phyloP scores from a whole-genome alignment of 1,140 invertebrate genomes.

The Drosophila ogumai region DNA sequence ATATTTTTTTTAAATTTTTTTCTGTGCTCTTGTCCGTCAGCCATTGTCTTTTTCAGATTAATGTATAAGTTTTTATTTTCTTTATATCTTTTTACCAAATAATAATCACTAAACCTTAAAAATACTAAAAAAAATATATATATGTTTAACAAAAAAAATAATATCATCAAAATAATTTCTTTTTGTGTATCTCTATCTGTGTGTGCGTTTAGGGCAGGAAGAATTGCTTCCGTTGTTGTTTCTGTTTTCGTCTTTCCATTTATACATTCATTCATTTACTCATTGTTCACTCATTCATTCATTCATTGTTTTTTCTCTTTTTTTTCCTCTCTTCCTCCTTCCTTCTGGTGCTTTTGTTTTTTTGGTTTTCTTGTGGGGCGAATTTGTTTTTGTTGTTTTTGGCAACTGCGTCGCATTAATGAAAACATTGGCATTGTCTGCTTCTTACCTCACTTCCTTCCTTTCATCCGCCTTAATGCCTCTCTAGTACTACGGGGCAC shows the following conservation, averaged over 20 bases:
- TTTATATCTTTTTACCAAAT: background rate
- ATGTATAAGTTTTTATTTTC: too few relatives aligned
- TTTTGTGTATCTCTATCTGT: conserved; percentile 1
- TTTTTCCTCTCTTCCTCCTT: conserved; percentile 29
- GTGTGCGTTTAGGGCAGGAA: conserved; percentile 59
- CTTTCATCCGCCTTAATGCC: conserved; percentile 56
- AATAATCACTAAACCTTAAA: background rate
- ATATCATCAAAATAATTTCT: background rate
- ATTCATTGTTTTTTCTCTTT: conserved; percentile 53
- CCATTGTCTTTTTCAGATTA: background rate
- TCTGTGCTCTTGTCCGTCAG: background rate
- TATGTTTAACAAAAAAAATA: background rate
- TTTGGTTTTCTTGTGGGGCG: conserved; percentile 25
- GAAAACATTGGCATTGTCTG: conserved; percentile 82
- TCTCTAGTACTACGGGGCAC: conserved; percentile 47
- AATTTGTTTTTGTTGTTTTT: conserved; percentile 62
- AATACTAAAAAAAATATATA: background rate
- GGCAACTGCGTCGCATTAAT: conserved; percentile 79
- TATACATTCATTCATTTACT: conserved; percentile 73
- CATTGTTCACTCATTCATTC: conserved; percentile 65
- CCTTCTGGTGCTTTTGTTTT: conserved; percentile 15
- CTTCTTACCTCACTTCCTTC: conserved; percentile 78
- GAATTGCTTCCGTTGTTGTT: conserved; percentile 80
- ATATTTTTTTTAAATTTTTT: background rate
- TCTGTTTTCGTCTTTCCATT: conserved; percentile 70